Evolutionary conservation across 37 sponge, comb jelly and placozoan species (phyloP), one percentile per base, ranked within the genome.

Genomic region (Geodia barretti): DNA sequence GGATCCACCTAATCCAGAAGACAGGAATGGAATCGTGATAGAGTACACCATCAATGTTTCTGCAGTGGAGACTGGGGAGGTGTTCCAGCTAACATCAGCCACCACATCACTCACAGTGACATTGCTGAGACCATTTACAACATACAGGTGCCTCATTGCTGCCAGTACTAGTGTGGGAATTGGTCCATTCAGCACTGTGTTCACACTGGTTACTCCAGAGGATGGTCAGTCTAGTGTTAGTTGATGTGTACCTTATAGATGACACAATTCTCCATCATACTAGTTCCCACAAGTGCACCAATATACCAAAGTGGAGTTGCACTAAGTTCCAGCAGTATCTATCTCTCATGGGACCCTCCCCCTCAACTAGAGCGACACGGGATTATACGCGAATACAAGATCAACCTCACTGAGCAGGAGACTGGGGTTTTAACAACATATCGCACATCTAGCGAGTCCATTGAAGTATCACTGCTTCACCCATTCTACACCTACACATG

Each of bases 151-250:
- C 39, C 38, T 73, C 60, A 71, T 85, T 39, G 73, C 86, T 62
- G 86, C 86, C 0, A 72, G 61, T 19, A 78, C 86, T 1, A 28
- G 17, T 2, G 62, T 78, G 20, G 86, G 86, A 19, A 7, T 60
- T 35, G 86, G 86, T 36, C 86, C 86, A 20, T 71, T 62, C 64
- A 70, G 62, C 31, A 60, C 26, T 29, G 73, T 72, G 60, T 4
- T 78, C 31, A 69, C 70, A 31, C 21, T 86, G 0, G 21, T 24
- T 3, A 86, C 81, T n/a, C 74, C 59, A 17, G 86, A 85, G 78
- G 86, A 77, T 77, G 78, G 86, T 85, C 60, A 70, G 78, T 7
- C 54, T 17, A 14, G 11, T 47, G 14, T 17, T 47, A 17, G 14
- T 47, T 7, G n/a, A n/a, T n/a, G n/a, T n/a, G 14, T 47, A 47